Conservation (phyloP, 2,113 vertebrate genomes). For the Corythornis cristatus region DNA sequence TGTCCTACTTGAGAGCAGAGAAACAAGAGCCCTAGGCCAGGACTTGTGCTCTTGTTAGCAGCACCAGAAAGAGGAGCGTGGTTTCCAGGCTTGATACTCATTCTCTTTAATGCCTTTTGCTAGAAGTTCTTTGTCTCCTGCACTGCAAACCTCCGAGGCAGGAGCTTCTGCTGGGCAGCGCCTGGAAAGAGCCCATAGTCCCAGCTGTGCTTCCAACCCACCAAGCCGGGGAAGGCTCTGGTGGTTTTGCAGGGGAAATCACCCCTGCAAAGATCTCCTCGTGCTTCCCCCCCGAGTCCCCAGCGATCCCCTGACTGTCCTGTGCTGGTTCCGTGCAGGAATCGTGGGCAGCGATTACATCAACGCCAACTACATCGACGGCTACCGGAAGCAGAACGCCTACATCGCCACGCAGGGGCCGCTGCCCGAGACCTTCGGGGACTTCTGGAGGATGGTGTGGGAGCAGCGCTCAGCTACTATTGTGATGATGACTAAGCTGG, state of each 20-base stretch:
- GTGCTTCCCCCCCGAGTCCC: neutral
- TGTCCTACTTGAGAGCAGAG: neutral
- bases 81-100: accelerated
- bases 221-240: neutral
- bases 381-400: conserved; percentile 97
- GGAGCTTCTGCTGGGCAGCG: neutral
- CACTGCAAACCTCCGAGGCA: neutral
- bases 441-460: conserved; percentile 99
- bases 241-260: neutral
- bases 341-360: conserved; percentile 97
- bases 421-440: conserved; percentile 93
- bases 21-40: neutral
- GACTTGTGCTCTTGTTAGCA: neutral
- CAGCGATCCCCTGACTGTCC: neutral
- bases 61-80: accelerated
- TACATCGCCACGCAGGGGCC: conserved; percentile 98
- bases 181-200: neutral
- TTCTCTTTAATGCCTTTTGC: neutral
- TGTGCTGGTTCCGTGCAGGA: conserved; percentile 69
- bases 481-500: conserved; percentile 98
- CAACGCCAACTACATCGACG: conserved; percentile 97
- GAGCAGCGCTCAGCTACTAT: conserved; percentile 95
- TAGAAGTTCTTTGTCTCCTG: neutral
- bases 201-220: neutral
- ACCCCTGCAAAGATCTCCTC: neutral